These are phyloP conservation scores for Papilio elwesi DNA, from an alignment of 2,888 invertebrate species.

Conservation along the genomic window DNA sequence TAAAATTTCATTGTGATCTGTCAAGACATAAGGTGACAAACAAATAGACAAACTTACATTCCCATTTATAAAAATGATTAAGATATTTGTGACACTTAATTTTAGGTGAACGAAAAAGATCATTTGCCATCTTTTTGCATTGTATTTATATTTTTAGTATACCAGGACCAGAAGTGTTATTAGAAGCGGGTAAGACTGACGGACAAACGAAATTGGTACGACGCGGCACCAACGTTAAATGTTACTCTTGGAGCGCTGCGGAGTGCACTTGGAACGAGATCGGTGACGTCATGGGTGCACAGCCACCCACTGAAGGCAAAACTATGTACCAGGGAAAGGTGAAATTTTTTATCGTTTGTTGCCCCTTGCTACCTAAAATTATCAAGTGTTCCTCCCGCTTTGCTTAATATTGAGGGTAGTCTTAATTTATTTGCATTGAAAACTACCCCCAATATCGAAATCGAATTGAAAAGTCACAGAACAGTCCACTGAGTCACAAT, in stretches of 20 bases:
- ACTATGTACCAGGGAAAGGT: slow-evolving; percentile 93
- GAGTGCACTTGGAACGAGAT: slow-evolving; percentile 91
- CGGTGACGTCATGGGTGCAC: slow-evolving; percentile 94
- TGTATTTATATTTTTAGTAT: slow-evolving; percentile 80
- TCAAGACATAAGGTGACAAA: too few species aligned
- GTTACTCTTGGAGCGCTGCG: slow-evolving; percentile 90
- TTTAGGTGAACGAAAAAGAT: too few species aligned
- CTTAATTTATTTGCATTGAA: too few species aligned
- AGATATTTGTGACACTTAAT: too few species aligned
- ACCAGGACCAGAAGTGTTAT: slow-evolving; percentile 91
- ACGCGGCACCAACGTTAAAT: slow-evolving; percentile 87
- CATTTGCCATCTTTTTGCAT: not conserved
- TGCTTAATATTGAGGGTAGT: too few species aligned
- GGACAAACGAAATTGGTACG: slow-evolving; percentile 94
- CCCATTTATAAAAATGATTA: too few species aligned
- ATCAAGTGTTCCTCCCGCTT: not conserved
- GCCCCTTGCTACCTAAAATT: too few species aligned
- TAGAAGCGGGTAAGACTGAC: slow-evolving; percentile 90
- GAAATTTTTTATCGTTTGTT: slow-evolving; percentile 39
- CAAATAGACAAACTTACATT: too few species aligned
- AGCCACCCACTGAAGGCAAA: slow-evolving; percentile 89
- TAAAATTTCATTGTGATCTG: too few species aligned
- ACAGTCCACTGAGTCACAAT: not conserved
- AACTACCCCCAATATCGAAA: too few species aligned
- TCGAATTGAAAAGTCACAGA: too few species aligned